phyloP scores from a whole-genome alignment of 2,113 vertebrate species.

The Bubo scandiacus region DNA sequence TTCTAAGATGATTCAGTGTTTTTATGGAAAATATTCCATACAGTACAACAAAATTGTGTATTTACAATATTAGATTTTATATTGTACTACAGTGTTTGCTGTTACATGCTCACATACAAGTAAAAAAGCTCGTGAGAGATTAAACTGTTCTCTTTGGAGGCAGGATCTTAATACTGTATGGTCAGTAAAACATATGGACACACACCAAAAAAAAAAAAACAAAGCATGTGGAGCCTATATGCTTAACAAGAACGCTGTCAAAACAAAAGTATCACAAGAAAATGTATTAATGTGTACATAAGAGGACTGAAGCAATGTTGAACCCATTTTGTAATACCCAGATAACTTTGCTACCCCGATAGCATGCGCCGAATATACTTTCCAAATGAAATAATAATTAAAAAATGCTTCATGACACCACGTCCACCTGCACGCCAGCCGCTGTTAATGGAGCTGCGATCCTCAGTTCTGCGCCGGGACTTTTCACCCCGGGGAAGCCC shows the following conservation, averaged over 20 bases:
- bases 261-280: not conserved
- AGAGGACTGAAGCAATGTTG: not conserved
- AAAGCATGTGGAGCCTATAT: fast-evolving
- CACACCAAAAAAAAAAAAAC: fast-evolving
- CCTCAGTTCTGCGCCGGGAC: not conserved
- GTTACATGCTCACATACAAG: fast-evolving
- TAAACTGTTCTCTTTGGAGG: not conserved
- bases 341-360: fast-evolving
- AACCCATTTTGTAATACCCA: not conserved
- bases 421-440: fast-evolving
- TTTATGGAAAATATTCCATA: not conserved
- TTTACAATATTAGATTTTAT: not conserved
- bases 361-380: fast-evolving
- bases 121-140: not conserved
- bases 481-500: not conserved
- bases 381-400: fast-evolving
- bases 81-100: not conserved
- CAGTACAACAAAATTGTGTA: not conserved
- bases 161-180: too few species aligned
- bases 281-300: not conserved
- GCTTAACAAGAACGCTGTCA: not conserved
- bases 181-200: not conserved
- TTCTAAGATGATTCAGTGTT: not conserved
- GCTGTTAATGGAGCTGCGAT: too few species aligned
- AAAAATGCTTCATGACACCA: fast-evolving